Evolutionary conservation across 2,888 invertebrate species (phyloP).

Genomic region (Acanthococcus lagerstroemiae): DNA sequence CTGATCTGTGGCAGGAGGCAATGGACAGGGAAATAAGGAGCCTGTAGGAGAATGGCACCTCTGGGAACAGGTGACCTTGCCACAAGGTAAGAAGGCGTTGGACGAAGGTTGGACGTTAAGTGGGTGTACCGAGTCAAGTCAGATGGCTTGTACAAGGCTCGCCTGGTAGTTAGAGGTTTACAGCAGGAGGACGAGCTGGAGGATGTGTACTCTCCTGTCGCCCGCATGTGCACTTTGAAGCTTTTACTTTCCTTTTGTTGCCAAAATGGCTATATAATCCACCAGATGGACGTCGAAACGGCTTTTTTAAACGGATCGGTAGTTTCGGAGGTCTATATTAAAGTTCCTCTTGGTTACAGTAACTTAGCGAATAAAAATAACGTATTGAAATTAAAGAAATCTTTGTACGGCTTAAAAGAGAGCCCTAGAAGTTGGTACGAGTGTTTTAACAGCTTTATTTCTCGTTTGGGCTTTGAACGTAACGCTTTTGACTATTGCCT

Average conservation of each 20-base stretch:
- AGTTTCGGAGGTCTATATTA: constrained; percentile 37
- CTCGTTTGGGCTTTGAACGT: constrained; percentile 29
- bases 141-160: constrained; percentile 33
- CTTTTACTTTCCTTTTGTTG: constrained; percentile 36
- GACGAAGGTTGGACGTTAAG: too few species aligned
- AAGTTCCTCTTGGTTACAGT: constrained; percentile 26
- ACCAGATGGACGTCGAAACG: constrained; percentile 39
- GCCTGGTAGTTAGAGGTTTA: constrained; percentile 37
- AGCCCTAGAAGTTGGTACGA: constrained; percentile 31
- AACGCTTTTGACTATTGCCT: background rate
- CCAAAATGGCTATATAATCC: constrained; percentile 35
- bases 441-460: constrained; percentile 3
- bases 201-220: constrained; percentile 37
- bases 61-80: constrained; percentile 1
- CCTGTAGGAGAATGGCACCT: background rate
- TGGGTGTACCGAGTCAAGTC: constrained; percentile 19
- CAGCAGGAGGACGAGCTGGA: background rate
- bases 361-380: constrained; percentile 14
- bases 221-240: constrained; percentile 36
- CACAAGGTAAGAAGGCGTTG: constrained; percentile 1
- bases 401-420: constrained; percentile 31
- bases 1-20: background rate
- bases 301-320: constrained; percentile 38
- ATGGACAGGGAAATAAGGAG: constrained; percentile 4
- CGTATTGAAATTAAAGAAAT: constrained; percentile 31